These are phyloP conservation scores for Brachypterus glaber DNA, from an alignment of 2,888 invertebrate genomes.

Conservation along the genomic window DNA sequence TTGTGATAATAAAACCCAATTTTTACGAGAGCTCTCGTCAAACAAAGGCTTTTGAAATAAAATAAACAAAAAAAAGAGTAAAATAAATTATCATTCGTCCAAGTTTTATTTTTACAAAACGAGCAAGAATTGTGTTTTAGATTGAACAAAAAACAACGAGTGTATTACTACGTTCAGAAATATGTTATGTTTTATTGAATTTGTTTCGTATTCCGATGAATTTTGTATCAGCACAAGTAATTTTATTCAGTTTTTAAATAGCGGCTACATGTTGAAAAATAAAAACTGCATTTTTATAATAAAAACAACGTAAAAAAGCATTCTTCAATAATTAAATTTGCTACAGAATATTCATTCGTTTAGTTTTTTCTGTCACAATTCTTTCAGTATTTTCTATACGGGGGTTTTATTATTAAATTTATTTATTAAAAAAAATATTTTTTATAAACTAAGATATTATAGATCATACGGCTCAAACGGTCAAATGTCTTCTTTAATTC, in stretches of 20 bases:
- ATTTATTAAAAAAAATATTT: no score
- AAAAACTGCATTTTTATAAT: constrained; percentile 12
- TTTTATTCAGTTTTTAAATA: constrained; percentile 19
- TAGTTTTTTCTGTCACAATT: no score
- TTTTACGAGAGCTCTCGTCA: constrained; percentile 39
- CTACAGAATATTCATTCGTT: neutral
- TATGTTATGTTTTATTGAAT: constrained; percentile 31
- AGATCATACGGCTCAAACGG: no score
- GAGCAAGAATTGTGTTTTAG: constrained; percentile 31
- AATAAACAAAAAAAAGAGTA: constrained; percentile 36
- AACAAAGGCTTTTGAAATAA: constrained; percentile 35
- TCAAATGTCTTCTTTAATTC: no score
- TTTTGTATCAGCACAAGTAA: constrained; percentile 24
- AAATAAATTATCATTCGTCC: constrained; percentile 36
- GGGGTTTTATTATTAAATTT: no score
- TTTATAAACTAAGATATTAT: no score
- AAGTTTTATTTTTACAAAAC: constrained; percentile 35
- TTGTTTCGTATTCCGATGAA: constrained; percentile 26
- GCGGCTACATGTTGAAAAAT: constrained; percentile 11
- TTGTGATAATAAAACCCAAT: constrained; percentile 42
- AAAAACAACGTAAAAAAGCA: constrained; percentile 15
- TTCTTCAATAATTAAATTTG: constrained; percentile 12
- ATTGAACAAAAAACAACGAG: constrained; percentile 29
- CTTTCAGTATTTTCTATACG: no score
- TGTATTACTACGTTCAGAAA: constrained; percentile 28